Percentiles rank a stretch among this genome's conserved stretches.
phyloP scores from a whole-genome alignment of 2,797 vertebrate species.

The Hephaestus fuliginosus region DNA sequence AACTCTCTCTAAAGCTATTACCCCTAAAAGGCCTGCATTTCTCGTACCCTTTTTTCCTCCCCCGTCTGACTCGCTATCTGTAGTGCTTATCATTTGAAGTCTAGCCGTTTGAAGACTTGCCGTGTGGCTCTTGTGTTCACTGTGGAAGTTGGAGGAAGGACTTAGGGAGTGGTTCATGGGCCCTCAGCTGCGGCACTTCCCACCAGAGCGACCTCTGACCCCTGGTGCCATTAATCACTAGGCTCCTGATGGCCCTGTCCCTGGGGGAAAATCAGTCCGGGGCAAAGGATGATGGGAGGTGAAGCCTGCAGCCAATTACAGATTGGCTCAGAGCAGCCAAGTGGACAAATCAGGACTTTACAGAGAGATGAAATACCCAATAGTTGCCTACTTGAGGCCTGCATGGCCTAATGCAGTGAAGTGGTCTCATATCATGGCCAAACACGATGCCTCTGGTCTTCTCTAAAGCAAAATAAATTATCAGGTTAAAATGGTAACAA shows the following conservation, averaged over 20 bases:
- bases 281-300: constrained; percentile 88
- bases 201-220: constrained; percentile 93
- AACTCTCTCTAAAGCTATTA: background rate
- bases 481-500: constrained; percentile 1
- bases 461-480: background rate
- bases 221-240: constrained; percentile 93
- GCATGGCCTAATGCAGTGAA: constrained; percentile 18
- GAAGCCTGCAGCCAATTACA: constrained; percentile 86
- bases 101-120: constrained; percentile 59
- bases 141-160: constrained; percentile 84
- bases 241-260: constrained; percentile 95
- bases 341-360: constrained; percentile 75
- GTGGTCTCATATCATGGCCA: background rate
- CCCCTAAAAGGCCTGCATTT: background rate
- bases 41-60: background rate
- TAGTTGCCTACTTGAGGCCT: constrained; percentile 45
- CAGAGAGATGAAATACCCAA: constrained; percentile 66
- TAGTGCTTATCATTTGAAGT: constrained; percentile 64
- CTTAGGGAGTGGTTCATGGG: constrained; percentile 79
- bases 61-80: constrained; percentile 41
- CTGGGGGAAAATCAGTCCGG: constrained; percentile 88
- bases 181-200: constrained; percentile 89
- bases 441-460: constrained; percentile 12
- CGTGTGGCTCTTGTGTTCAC: constrained; percentile 60
- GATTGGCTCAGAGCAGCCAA: constrained; percentile 67